Evolutionary conservation across 2,797 vertebrate species (phyloP), one percentile per base, ranked within the genome.

Genomic region (Danionella dracula): DNA sequence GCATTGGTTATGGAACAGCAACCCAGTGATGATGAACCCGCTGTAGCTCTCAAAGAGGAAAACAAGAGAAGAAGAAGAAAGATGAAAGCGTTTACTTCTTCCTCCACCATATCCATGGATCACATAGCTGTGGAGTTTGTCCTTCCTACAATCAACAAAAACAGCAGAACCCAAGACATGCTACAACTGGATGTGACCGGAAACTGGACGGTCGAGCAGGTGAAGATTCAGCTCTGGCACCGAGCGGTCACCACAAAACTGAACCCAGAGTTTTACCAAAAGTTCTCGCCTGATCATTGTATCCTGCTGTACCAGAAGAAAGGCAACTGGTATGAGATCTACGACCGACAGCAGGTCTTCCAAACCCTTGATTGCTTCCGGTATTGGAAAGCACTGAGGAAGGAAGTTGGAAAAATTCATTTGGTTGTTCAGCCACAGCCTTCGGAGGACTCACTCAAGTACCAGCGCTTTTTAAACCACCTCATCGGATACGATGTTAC

Each of bases 401-500:
- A 92, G 61, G 94, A 94, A 4, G 85, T 92, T 0, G 97, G 97
- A 6, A 93, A 92, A 74, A 96, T 99, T 76, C 91, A 93, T 68
- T 76, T 99, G 78, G 87, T 89, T 1, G 87, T 89, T 65, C 92
- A 91, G 19, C 88, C 85, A 0, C 84, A 87, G 4, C 90, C 89
- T 1, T 83, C 89, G 0, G 90, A 92, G 5, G 92, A 92, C 72
- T 93, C 92, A 0, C 64, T 86, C 70, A 90, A 89, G 56, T 97
- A 97, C 81, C 97, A 99, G 86, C 86, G 51, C 1, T 93, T 93
- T 62, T 90, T 99, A 17, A 99, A 95, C 8, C 78, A 91, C 75
- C 86, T 99, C 40, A 97, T 99, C 0, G 97, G 93, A 71, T 98
- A 99, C 0, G 97, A 99, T 6, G 97, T 98, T 59, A 98, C 96